A percentile compares a stretch with the other conserved stretches of the same genome.
These are phyloP conservation scores for Pteropus alecto DNA, from an alignment of 2,113 vertebrate genomes.

Conservation along the genomic window DNA sequence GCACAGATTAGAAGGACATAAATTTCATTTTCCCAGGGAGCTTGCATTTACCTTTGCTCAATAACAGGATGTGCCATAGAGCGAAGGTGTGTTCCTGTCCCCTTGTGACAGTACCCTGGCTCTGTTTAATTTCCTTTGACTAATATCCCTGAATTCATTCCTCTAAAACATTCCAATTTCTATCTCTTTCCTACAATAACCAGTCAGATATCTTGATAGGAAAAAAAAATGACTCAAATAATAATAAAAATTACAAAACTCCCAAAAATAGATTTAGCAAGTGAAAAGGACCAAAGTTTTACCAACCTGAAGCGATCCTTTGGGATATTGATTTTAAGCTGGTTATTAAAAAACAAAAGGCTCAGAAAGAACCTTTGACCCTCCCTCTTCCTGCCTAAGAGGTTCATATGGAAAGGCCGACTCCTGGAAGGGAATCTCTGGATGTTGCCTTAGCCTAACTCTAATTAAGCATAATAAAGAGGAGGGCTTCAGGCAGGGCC, in stretches of 20 bases:
- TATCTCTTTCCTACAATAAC: neutral
- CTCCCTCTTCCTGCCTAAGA: no score
- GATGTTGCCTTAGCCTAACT: no score
- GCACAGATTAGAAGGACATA: neutral
- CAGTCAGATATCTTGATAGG: neutral
- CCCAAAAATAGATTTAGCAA: neutral
- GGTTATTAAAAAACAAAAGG: no score
- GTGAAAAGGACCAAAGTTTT: no score
- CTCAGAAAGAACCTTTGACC: no score
- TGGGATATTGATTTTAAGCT: no score
- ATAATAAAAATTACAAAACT: slow-evolving; percentile 2
- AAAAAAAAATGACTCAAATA: neutral
- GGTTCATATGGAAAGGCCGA: no score
- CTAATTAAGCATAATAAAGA: no score
- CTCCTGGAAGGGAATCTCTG: no score
- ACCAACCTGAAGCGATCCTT: no score
- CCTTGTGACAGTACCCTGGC: neutral
- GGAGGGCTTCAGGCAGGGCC: no score
- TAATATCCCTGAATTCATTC: neutral
- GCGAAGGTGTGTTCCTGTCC: neutral
- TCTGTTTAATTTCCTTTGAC: neutral
- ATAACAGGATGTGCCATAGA: neutral
- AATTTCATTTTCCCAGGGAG: neutral
- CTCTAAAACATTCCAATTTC: neutral
- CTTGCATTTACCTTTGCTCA: neutral